These are phyloP conservation scores for Cataglyphis rosenhaueri DNA, from an alignment of 2,888 invertebrate species.

Conservation along the genomic window DNA sequence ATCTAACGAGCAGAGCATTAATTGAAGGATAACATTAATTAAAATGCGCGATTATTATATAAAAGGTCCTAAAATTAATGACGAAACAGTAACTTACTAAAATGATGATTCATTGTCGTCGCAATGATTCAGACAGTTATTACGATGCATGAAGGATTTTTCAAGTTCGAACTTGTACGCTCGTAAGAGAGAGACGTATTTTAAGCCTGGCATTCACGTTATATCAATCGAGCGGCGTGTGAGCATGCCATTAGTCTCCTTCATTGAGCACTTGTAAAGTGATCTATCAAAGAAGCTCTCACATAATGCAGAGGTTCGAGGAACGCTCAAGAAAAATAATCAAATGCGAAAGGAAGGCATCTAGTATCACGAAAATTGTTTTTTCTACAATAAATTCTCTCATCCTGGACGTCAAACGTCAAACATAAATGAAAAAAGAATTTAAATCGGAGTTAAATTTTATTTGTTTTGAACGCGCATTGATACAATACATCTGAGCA, in stretches of 20 bases:
- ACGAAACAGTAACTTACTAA: background rate
- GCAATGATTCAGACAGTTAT: constrained; percentile 35
- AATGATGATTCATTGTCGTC: background rate
- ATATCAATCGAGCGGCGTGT: constrained; percentile 27
- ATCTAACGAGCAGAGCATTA: background rate
- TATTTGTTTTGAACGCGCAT: background rate
- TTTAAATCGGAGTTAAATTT: background rate
- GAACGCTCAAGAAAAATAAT: constrained; percentile 19
- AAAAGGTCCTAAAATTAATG: constrained; percentile 26
- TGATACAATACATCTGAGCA: background rate
- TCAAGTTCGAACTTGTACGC: constrained; percentile 3
- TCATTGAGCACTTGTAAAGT: constrained; percentile 46
- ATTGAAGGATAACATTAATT: background rate
- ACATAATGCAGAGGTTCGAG: background rate
- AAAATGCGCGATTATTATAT: constrained; percentile 7
- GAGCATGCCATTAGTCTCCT: constrained; percentile 42
- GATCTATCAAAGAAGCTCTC: constrained; percentile 33
- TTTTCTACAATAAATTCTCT: background rate
- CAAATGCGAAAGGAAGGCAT: constrained; percentile 4
- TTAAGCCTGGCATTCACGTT: constrained; percentile 41
- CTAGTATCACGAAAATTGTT: background rate
- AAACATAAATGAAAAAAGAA: background rate
- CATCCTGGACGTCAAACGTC: background rate
- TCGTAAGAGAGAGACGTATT: constrained; percentile 26
- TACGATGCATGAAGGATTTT: constrained; percentile 19